Evolutionary conservation across 2,797 vertebrate species (phyloP).

Genomic region (Cirrhinus molitorella): DNA sequence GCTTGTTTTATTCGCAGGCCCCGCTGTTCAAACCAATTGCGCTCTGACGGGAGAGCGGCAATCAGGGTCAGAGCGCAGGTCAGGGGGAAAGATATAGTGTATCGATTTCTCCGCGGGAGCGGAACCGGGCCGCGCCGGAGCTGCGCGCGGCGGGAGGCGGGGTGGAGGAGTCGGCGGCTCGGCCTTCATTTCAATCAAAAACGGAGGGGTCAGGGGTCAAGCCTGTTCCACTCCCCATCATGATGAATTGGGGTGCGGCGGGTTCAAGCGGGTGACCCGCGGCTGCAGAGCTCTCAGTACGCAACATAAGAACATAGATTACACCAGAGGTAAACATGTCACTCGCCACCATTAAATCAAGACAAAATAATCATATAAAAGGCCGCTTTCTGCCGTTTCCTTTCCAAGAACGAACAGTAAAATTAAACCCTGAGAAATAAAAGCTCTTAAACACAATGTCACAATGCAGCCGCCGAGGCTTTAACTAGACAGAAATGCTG

Average conservation of each 20-base stretch:
- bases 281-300: slow-evolving; percentile 5
- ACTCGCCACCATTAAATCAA: slow-evolving; percentile 30
- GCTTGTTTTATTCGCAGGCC: slow-evolving; percentile 83
- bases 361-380: slow-evolving; percentile 47
- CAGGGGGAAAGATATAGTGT: slow-evolving; percentile 91
- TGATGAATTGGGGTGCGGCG: slow-evolving; percentile 85
- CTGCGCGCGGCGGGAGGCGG: slow-evolving; percentile 72
- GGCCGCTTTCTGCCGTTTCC: background rate
- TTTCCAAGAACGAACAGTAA: slow-evolving; percentile 15
- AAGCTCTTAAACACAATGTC: slow-evolving; percentile 16
- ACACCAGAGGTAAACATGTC: slow-evolving; percentile 68
- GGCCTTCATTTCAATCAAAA: slow-evolving; percentile 81
- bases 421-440: background rate
- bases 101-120: slow-evolving; percentile 90
- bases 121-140: slow-evolving; percentile 74
- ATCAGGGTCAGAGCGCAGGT: slow-evolving; percentile 88
- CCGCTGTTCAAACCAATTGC: slow-evolving; percentile 89
- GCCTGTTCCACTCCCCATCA: slow-evolving; percentile 84
- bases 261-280: slow-evolving; percentile 81
- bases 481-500: background rate
- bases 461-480: background rate
- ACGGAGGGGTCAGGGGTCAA: slow-evolving; percentile 73
- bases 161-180: slow-evolving; percentile 71
- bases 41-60: slow-evolving; percentile 87
- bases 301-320: slow-evolving; percentile 60